A percentile compares a stretch with the other conserved stretches of the same genome.
Evolutionary conservation across 2,797 vertebrate species (phyloP).

Genomic region (Chiloscyllium punctatum): DNA sequence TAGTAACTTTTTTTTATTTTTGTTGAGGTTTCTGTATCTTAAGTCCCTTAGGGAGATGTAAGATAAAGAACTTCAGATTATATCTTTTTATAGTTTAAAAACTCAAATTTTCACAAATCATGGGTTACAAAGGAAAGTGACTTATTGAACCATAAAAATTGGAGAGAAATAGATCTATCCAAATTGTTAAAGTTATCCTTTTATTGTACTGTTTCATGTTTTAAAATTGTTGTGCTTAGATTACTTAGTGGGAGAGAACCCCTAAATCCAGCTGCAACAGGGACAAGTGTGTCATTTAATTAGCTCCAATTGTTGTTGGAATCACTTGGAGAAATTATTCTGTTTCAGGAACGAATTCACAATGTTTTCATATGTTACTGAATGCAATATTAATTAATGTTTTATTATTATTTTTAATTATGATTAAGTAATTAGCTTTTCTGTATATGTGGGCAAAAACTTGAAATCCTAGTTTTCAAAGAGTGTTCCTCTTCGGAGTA

Average conservation of each 20-base stretch:
- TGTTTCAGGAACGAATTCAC: background rate
- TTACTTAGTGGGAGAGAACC: background rate
- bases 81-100: background rate
- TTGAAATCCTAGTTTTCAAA: background rate
- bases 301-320: background rate
- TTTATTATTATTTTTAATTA: no score
- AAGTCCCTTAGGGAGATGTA: background rate
- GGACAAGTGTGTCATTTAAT: background rate
- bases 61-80: background rate
- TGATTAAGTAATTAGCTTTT: background rate
- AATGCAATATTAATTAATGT: no score
- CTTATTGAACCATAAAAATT: background rate
- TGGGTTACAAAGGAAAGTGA: background rate
- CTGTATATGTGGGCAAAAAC: background rate
- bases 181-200: background rate
- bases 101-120: background rate
- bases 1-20: background rate
- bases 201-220: background rate
- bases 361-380: background rate
- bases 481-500: no score
- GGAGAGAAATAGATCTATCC: no score
- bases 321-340: background rate
- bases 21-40: background rate
- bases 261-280: background rate
- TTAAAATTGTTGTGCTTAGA: background rate